These are phyloP conservation scores for Protobothrops mucrosquamatus DNA, from an alignment of 2,113 vertebrate species.

Conservation along the genomic window DNA sequence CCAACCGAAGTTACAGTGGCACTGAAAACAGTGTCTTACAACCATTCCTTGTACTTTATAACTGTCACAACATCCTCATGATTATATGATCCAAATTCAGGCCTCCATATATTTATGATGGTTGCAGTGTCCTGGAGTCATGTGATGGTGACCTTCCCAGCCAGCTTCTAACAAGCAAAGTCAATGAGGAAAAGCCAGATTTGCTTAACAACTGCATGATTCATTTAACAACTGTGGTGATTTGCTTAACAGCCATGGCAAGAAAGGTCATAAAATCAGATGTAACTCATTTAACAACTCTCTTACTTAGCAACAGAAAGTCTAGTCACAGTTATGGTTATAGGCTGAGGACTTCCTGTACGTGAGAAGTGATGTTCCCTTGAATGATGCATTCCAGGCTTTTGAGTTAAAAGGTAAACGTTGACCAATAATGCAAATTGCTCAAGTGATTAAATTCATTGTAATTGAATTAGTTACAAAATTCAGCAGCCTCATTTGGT, in stretches of 20 bases:
- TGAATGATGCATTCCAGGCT: not conserved
- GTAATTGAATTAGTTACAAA: not conserved
- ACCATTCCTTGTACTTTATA: not conserved
- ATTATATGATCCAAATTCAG: not conserved
- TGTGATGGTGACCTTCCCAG: not conserved
- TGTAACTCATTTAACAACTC: not conserved
- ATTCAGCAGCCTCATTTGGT: not conserved
- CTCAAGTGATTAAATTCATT: not conserved
- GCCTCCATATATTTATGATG: not conserved
- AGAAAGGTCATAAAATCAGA: not conserved
- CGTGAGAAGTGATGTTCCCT: not conserved
- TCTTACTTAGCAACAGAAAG: not conserved
- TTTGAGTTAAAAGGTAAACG: too few species aligned
- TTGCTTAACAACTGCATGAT: not conserved
- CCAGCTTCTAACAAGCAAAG: not conserved
- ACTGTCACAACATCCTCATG: not conserved
- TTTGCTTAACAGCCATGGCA: not conserved
- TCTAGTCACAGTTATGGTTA: not conserved
- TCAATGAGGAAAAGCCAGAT: not conserved
- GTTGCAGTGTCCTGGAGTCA: not conserved
- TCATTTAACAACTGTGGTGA: not conserved
- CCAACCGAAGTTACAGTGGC: too few species aligned
- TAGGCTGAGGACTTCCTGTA: not conserved
- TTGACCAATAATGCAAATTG: not conserved
- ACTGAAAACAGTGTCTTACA: too few species aligned